Base-by-base conservation (phyloP, 2,797 vertebrate genomes). In the Gallinago solitaria region DNA sequence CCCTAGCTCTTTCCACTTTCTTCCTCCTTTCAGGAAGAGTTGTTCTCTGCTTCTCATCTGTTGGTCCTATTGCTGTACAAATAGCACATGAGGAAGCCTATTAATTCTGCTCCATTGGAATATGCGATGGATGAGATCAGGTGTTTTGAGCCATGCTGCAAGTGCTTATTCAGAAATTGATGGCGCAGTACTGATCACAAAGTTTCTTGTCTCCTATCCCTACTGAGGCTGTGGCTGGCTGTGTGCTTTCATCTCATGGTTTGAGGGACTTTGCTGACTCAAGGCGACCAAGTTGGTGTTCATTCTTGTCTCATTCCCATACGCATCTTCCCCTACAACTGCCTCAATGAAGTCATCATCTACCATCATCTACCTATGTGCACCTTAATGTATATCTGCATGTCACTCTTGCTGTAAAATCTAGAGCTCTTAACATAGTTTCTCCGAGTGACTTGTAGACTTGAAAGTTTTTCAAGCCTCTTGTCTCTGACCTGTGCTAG, bases 161-260 rank as follows among this genome's bases (percentile, higher is more conserved):
- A 43, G 12, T n/a, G 23, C 8, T 47, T 17, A 18, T 63, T 76
- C 7, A 12, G 6, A 9, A 12, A 51, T 86, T 45, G 30, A 23
- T 60, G 7, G 3, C 1, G 1, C 6, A 5, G 10, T 24, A 10
- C 15, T 9, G 5, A 13, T 12, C 1, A 1, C 4, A 16, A 45
- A 39, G 20, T 10, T 87, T 41, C 27, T 13, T 6, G 16, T 32
- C 41, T 47, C 18, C 23, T 41, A 28, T 13, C 20, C 12, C 9
- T 35, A 3, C 0, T 12, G 19, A 73, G 24, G 35, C 9, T 9
- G 16, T 27, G 9, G 16, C 28, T 88, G 47, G 5, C 51, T 61
- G n/a, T 0, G 0, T 11, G 15, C 20, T 60, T 54, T 43, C 0
- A 0, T 41, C 39, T 18, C 9, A 0, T 0, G 0, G 3, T 37